Conservation (phyloP, 2,113 vertebrate species). For the Sciurus niger region DNA sequence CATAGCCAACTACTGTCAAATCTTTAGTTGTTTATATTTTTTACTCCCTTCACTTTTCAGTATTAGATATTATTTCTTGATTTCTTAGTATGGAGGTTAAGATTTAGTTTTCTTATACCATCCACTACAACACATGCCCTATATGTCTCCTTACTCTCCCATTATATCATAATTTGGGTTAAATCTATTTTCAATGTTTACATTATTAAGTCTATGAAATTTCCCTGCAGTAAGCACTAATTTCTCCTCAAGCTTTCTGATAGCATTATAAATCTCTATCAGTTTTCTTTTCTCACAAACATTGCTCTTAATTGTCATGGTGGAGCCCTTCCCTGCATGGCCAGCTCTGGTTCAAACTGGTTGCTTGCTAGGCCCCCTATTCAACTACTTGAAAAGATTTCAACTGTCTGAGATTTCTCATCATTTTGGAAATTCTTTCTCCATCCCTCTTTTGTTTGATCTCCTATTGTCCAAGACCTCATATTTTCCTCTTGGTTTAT, state of each 20-base stretch:
- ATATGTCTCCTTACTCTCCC: not conserved
- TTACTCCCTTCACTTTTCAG: not conserved
- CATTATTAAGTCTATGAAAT: slow-evolving; percentile 40
- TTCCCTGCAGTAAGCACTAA: not conserved
- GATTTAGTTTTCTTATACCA: not conserved
- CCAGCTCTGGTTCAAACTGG: not conserved
- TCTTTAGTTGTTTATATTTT: not conserved
- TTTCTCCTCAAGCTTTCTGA: slow-evolving; percentile 39
- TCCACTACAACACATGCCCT: not conserved
- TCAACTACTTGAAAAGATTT: too few species aligned
- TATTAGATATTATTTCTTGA: slow-evolving; percentile 8
- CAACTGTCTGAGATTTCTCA: not conserved
- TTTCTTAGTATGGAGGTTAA: not conserved
- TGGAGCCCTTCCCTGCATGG: not conserved
- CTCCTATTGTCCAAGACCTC: not conserved
- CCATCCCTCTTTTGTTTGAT: not conserved
- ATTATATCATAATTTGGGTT: slow-evolving; percentile 3
- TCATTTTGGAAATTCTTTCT: slow-evolving; percentile 58
- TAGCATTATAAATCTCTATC: not conserved
- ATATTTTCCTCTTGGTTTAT: slow-evolving; percentile 27
- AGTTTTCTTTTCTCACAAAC: not conserved
- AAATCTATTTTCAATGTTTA: slow-evolving; percentile 36
- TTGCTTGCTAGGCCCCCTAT: not conserved
- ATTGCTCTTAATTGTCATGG: not conserved
- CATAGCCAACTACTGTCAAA: not conserved